Evolutionary conservation across 2,888 invertebrate genomes (phyloP).

Genomic region (Ormia ochracea): DNA sequence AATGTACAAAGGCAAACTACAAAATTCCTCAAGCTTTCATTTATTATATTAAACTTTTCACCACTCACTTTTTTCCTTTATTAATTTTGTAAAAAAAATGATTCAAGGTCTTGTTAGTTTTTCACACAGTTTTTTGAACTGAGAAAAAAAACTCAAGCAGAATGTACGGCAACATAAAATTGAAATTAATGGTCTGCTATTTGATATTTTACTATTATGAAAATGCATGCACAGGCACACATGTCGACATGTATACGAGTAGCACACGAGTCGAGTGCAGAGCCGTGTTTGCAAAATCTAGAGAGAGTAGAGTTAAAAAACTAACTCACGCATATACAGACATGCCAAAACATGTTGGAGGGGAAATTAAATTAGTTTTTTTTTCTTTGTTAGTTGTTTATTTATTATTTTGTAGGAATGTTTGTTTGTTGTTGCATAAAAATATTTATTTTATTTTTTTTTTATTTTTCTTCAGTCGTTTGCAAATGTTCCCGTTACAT

Average conservation of each 20-base stretch:
- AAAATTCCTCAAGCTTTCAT: constrained; percentile 4
- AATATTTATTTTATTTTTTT: constrained; percentile 38
- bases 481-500: constrained; percentile 40
- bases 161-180: constrained; percentile 35
- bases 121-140: neutral
- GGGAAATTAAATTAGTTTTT: constrained; percentile 5
- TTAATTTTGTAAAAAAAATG: constrained; percentile 42
- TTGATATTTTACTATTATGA: constrained; percentile 1
- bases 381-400: neutral
- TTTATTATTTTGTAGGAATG: neutral
- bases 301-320: constrained; percentile 4
- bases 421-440: constrained; percentile 28
- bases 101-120: constrained; percentile 49
- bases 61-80: constrained; percentile 11
- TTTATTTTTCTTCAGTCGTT: constrained; percentile 19
- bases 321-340: neutral
- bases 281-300: constrained; percentile 7
- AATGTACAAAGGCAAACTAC: neutral
- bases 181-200: constrained; percentile 55
- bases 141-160: neutral
- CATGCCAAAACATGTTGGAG: neutral
- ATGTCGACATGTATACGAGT: too few relatives aligned
- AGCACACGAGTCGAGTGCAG: neutral
- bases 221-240: neutral
- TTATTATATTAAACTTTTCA: constrained; percentile 22